These are phyloP conservation scores for Eustalomyia histrio DNA, from an alignment of 2,888 invertebrate genomes.

Conservation along the genomic window DNA sequence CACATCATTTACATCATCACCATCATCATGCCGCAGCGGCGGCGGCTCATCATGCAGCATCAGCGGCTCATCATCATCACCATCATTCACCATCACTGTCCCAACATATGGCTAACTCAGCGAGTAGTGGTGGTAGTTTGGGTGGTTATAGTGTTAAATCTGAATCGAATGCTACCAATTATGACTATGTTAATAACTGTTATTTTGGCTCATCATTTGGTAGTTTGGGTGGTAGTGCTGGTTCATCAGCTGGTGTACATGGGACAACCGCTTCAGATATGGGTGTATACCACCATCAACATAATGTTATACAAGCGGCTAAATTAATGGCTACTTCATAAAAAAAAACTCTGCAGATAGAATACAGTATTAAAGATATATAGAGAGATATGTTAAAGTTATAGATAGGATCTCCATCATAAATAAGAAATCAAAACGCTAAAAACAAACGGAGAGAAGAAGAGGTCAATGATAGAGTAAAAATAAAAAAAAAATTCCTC, in stretches of 20 bases:
- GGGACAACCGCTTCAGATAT: conserved; percentile 69
- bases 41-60: conserved; percentile 69
- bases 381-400: conserved; percentile 23
- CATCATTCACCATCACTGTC: conserved; percentile 67
- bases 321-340: conserved; percentile 92
- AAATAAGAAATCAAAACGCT: neutral
- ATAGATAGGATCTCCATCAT: conserved; percentile 28
- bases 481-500: too few species aligned
- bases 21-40: conserved; percentile 66
- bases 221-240: conserved; percentile 73
- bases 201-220: conserved; percentile 79
- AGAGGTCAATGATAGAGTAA: neutral
- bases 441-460: neutral
- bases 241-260: conserved; percentile 71
- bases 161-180: conserved; percentile 77
- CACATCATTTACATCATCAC: conserved; percentile 66
- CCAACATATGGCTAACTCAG: conserved; percentile 66
- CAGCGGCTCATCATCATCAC: conserved; percentile 66
- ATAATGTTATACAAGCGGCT: conserved; percentile 91
- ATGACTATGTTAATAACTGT: conserved; percentile 79
- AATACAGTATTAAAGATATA: conserved; percentile 49
- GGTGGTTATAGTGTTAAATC: conserved; percentile 74
- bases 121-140: conserved; percentile 57
- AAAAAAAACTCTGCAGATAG: conserved; percentile 68
- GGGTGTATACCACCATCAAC: conserved; percentile 87